Evolutionary conservation across 30 jellyfish, hydroid and myxozoan species (phyloP).

Genomic region (Cassiopea xamachana): DNA sequence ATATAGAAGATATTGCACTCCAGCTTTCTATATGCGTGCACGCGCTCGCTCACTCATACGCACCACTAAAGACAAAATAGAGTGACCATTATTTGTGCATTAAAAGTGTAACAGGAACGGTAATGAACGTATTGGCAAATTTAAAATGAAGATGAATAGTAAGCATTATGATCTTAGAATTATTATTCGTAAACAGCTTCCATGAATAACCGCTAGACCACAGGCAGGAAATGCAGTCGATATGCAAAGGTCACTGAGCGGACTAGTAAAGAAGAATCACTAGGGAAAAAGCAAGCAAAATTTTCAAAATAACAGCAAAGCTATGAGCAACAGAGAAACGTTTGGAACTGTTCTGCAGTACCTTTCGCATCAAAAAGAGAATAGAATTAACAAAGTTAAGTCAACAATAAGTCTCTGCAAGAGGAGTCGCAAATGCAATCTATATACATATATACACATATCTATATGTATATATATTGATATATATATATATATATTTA

Average conservation of each 20-base stretch:
- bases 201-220: not conserved
- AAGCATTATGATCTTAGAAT: not conserved
- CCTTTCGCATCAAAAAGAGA: not conserved
- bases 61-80: too few species aligned
- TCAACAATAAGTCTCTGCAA: not conserved
- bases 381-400: not conserved
- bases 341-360: not conserved
- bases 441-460: too few species aligned
- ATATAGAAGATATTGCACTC: too few species aligned
- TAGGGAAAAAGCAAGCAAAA: not conserved
- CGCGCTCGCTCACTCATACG: too few species aligned
- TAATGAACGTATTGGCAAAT: not conserved
- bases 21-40: too few species aligned
- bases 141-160: not conserved
- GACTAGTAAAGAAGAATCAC: not conserved
- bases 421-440: too few species aligned
- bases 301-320: not conserved
- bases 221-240: constrained; percentile 17
- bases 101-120: too few species aligned
- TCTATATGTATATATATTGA: too few species aligned
- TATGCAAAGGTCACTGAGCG: not conserved
- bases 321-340: not conserved
- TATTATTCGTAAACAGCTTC: not conserved
- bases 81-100: too few species aligned
- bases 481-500: too few species aligned